phyloP scores from a whole-genome alignment of 2,113 vertebrate genomes.

The Pithys albifrons region DNA sequence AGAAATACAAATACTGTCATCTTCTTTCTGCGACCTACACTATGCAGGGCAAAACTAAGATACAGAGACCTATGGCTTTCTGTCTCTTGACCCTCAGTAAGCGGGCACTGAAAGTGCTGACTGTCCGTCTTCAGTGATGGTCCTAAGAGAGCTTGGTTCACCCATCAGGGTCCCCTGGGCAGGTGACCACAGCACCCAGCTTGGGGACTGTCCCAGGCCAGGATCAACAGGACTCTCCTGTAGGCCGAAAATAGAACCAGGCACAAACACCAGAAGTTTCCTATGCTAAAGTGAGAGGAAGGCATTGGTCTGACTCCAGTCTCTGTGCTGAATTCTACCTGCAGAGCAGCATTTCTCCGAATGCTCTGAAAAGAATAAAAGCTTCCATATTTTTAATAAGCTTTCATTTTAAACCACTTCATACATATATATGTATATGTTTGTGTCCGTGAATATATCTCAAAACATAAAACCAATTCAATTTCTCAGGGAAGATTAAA shows the following conservation, averaged over 20 bases:
- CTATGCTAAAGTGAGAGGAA: background rate
- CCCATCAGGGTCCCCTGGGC: background rate
- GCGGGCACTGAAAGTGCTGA: background rate
- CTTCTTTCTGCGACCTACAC: background rate
- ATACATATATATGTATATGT: background rate
- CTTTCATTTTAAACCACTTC: background rate
- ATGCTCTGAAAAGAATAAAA: background rate
- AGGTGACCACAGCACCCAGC: background rate
- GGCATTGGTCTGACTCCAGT: background rate
- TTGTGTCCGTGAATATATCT: background rate
- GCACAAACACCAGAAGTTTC: background rate
- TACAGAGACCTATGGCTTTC: rapidly evolving
- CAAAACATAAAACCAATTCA: constrained; percentile 14
- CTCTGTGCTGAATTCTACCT: background rate
- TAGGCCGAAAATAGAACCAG: background rate
- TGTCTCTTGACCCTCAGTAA: background rate
- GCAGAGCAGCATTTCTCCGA: background rate
- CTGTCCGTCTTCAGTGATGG: rapidly evolving
- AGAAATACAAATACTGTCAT: background rate
- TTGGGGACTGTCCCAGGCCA: background rate
- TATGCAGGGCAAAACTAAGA: background rate
- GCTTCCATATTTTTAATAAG: background rate
- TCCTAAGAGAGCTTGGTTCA: background rate
- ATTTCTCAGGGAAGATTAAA: constrained; percentile 19
- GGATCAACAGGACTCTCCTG: background rate